Evolutionary conservation across 2,113 vertebrate species (phyloP), one percentile per base, ranked within the genome.

Genomic region (Lepus americanus): DNA sequence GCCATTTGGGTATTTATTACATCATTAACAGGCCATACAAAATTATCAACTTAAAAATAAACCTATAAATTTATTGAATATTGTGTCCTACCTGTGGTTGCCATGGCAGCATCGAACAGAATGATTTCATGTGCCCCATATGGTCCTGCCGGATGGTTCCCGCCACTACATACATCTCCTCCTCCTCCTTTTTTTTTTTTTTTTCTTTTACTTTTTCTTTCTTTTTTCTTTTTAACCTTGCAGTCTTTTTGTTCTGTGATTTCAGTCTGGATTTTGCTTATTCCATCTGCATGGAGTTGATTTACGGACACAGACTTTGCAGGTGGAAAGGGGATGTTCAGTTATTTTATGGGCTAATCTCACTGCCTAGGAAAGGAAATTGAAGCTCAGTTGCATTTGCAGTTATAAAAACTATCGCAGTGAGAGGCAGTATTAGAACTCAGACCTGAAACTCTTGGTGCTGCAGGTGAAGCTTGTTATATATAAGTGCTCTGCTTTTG

Each of bases 221-320:
- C 6, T 73, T 36, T 74, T 4, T 31, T 10, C 31, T 9, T 29
- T 72, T 63, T 33, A n/a, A n/a, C 9, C 11, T 17, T 53, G 27
- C 0, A 53, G 3, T 55, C 36, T 81, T 80, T 90, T 69, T 66
- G 13, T 59, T 87, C 6, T 44, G 2, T 94, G 9, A 27, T 63
- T 92, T 87, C 23, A 81, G 69, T 70, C 49, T 82, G 44, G 33
- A 39, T 66, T 92, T 92, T 90, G 20, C 49, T 92, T 53, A 16
- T 70, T 10, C 6, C 61, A 19, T 13, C 49, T 94, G 22, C 22
- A 1, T 74, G 36, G 51, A 49, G 17, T 81, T 92, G 61, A 76
- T 69, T 87, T 55, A 76, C 27, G 66, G 33, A 70, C 11, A 10
- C 20, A 89, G 23, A 72, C 79, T 81, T 88, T 92, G 67, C 59